Percentiles rank a stretch among this genome's conserved stretches.
phyloP scores from a whole-genome alignment of 2,888 invertebrate species.

The Dilophus febrilis region DNA sequence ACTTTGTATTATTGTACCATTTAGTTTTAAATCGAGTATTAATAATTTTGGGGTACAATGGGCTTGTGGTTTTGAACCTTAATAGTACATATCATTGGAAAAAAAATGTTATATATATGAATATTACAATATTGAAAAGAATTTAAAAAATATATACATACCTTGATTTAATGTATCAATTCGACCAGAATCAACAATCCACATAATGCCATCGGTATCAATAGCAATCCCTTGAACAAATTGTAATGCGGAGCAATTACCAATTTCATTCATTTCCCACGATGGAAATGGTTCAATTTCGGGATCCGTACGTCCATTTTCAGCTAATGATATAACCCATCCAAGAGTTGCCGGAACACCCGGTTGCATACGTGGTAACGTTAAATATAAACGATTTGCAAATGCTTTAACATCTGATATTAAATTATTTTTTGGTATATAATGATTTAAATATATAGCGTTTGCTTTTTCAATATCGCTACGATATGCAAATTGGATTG shows the following conservation, averaged over 20 bases:
- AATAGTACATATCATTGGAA: neutral
- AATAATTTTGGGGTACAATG: slow-evolving; percentile 50
- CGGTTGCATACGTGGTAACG: slow-evolving; percentile 48
- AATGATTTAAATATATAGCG: slow-evolving; percentile 38
- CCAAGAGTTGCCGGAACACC: slow-evolving; percentile 56
- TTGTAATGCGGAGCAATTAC: slow-evolving; percentile 51
- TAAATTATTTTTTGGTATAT: slow-evolving; percentile 48
- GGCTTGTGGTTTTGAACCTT: slow-evolving; percentile 18
- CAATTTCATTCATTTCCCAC: slow-evolving; percentile 48
- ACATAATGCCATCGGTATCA: slow-evolving; percentile 49
- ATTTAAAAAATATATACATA: slow-evolving; percentile 11
- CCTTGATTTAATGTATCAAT: slow-evolving; percentile 38
- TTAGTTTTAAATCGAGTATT: slow-evolving; percentile 44
- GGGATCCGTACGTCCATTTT: slow-evolving; percentile 35
- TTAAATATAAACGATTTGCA: slow-evolving; percentile 47
- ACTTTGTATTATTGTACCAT: slow-evolving; percentile 36
- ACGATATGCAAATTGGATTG: slow-evolving; percentile 51
- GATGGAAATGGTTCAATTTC: slow-evolving; percentile 49
- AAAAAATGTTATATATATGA: neutral
- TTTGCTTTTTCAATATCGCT: slow-evolving; percentile 35
- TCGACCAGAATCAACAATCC: slow-evolving; percentile 51
- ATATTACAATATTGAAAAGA: neutral
- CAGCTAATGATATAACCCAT: slow-evolving; percentile 31
- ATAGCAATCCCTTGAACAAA: slow-evolving; percentile 60
- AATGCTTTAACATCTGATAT: slow-evolving; percentile 51